phyloP scores from a whole-genome alignment of 2,888 invertebrate genomes.

The Tortricodes alternella region DNA sequence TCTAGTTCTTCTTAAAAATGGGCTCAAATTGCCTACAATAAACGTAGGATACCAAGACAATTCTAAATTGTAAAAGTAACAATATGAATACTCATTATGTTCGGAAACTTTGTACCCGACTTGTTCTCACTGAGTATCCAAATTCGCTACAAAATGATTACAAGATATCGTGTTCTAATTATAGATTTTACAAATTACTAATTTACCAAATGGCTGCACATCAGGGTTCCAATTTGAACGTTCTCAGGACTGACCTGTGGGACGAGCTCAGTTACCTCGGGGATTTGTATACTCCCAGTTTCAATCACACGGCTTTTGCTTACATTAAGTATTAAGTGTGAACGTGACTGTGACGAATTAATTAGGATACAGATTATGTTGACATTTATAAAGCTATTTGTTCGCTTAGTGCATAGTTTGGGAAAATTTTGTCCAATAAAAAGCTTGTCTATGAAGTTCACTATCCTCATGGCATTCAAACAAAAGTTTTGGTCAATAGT shows the following conservation, averaged over 20 bases:
- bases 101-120: too few species aligned
- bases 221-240: background rate
- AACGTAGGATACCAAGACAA: too few species aligned
- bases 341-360: conserved; percentile 32
- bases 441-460: too few species aligned
- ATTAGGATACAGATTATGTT: background rate
- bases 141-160: too few species aligned
- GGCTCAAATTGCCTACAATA: too few species aligned
- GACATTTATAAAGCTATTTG: background rate
- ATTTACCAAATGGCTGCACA: conserved; percentile 1
- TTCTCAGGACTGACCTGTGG: background rate
- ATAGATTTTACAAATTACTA: conserved; percentile 4
- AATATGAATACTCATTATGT: too few species aligned
- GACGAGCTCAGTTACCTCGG: background rate
- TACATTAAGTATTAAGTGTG: conserved; percentile 38
- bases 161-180: background rate
- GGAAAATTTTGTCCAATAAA: too few species aligned
- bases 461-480: too few species aligned
- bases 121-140: too few species aligned
- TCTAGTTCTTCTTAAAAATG: too few species aligned
- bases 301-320: conserved; percentile 21
- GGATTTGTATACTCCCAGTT: background rate
- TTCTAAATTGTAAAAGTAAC: too few species aligned
- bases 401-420: background rate
- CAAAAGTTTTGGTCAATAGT: too few species aligned